Evolutionary conservation across 2,797 vertebrate species (phyloP).

Genomic region (Chrosomus eos): DNA sequence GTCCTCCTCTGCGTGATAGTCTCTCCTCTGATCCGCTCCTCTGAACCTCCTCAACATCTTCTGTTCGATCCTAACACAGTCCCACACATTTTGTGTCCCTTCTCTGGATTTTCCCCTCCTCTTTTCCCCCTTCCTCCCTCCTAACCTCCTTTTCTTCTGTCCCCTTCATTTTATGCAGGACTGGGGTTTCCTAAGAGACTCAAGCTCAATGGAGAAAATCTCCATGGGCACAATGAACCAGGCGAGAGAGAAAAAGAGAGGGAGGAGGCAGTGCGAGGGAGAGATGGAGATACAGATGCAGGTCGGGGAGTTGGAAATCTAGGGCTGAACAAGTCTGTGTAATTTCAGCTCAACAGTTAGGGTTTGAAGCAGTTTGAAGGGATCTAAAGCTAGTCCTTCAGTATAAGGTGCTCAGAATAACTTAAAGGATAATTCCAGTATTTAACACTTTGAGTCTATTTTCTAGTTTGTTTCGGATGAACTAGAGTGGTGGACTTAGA

Average conservation of each 20-base stretch:
- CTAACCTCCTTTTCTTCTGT: constrained; percentile 66
- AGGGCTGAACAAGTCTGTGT: constrained; percentile 73
- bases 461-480: no score
- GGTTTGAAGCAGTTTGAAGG: neutral
- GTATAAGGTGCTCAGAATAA: neutral
- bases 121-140: constrained; percentile 68
- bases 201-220: constrained; percentile 87
- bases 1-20: constrained; percentile 74
- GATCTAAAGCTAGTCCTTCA: neutral
- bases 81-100: constrained; percentile 63
- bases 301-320: constrained; percentile 64
- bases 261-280: constrained; percentile 50
- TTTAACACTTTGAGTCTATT: no score
- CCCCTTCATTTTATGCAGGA: constrained; percentile 83
- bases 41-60: constrained; percentile 70
- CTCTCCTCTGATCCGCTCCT: constrained; percentile 75
- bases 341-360: constrained; percentile 68
- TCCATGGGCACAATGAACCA: constrained; percentile 83
- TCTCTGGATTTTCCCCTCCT: constrained; percentile 49
- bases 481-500: no score
- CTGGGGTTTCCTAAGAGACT: constrained; percentile 87
- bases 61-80: constrained; percentile 63
- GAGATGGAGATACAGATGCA: constrained; percentile 75
- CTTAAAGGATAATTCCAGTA: no score
- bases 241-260: constrained; percentile 66